Evolutionary conservation across 2,113 vertebrate species (phyloP).

Genomic region (Dicentrarchus labrax): DNA sequence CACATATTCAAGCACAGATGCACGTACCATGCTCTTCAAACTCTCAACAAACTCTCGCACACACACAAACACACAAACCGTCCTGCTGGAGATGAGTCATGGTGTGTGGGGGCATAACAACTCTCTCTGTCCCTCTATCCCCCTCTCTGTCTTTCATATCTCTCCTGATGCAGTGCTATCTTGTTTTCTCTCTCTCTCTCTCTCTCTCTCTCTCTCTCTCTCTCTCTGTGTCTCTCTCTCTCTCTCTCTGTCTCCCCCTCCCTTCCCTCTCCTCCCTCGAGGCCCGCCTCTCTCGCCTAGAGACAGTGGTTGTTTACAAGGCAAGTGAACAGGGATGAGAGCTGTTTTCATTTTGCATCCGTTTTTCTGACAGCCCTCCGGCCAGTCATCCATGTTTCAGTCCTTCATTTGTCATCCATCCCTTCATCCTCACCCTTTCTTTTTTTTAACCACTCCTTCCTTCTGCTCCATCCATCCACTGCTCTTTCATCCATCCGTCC

Average conservation of each 20-base stretch:
- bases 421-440: neutral
- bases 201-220: slow-evolving; percentile 5
- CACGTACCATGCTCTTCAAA: slow-evolving; percentile 16
- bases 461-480: neutral
- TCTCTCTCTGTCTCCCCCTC: neutral
- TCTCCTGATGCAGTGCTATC: slow-evolving; percentile 59
- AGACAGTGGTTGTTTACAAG: slow-evolving; percentile 71
- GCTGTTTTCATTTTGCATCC: slow-evolving; percentile 55
- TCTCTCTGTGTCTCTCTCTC: neutral
- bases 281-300: slow-evolving; percentile 42
- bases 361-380: slow-evolving; percentile 23
- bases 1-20: slow-evolving; percentile 37
- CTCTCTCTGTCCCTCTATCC: slow-evolving; percentile 43
- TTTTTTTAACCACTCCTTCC: neutral
- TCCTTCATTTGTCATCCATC: slow-evolving; percentile 16
- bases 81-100: slow-evolving; percentile 83
- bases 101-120: slow-evolving; percentile 75
- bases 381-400: slow-evolving; percentile 30
- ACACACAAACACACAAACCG: slow-evolving; percentile 23
- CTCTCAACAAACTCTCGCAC: slow-evolving; percentile 3
- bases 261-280: slow-evolving; percentile 1
- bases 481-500: neutral
- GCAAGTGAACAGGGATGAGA: slow-evolving; percentile 31
- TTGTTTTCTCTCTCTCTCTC: slow-evolving; percentile 40
- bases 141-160: slow-evolving; percentile 52